A percentile compares a stretch with the other conserved stretches of the same genome.
Evolutionary conservation across 2,888 invertebrate genomes (phyloP).

Genomic region (Allacma fusca): DNA sequence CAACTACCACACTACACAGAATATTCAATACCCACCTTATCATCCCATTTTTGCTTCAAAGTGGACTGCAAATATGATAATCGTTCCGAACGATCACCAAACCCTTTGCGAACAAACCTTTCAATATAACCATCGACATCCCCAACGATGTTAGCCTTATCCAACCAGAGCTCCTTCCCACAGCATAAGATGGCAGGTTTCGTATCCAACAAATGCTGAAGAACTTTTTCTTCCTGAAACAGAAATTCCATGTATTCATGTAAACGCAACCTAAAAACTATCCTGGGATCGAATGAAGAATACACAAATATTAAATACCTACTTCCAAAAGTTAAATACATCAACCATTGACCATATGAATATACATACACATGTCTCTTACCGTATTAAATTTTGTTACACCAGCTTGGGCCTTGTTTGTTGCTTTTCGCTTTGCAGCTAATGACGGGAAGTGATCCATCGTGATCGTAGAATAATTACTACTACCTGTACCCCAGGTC

Average conservation of each 20-base stretch:
- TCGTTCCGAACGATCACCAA: conserved; percentile 48
- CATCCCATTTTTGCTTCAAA: conserved; percentile 42
- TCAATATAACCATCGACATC: conserved; percentile 45
- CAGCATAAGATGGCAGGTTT: conserved; percentile 46
- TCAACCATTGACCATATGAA: no score
- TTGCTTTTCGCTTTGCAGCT: conserved; percentile 25
- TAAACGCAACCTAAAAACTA: no score
- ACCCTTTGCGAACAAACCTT: conserved; percentile 53
- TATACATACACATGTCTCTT: not conserved
- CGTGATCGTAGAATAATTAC: no score
- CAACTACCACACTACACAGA: no score
- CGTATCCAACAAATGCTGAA: conserved; percentile 43
- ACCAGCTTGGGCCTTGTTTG: conserved; percentile 25
- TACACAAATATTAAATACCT: conserved; percentile 4
- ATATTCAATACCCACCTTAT: conserved; percentile 46
- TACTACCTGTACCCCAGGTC: no score
- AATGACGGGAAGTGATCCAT: conserved; percentile 32
- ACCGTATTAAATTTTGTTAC: conserved; percentile 40
- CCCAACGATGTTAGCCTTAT: conserved; percentile 38
- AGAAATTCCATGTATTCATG: no score
- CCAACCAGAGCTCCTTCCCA: conserved; percentile 45
- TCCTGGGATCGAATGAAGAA: no score
- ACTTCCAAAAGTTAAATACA: no score
- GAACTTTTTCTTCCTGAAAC: conserved; percentile 43
- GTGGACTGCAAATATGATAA: conserved; percentile 47